Percentiles rank a stretch among this genome's conserved stretches.
Conservation (phyloP, 2,888 invertebrate species). For the Melanargia galathea region DNA sequence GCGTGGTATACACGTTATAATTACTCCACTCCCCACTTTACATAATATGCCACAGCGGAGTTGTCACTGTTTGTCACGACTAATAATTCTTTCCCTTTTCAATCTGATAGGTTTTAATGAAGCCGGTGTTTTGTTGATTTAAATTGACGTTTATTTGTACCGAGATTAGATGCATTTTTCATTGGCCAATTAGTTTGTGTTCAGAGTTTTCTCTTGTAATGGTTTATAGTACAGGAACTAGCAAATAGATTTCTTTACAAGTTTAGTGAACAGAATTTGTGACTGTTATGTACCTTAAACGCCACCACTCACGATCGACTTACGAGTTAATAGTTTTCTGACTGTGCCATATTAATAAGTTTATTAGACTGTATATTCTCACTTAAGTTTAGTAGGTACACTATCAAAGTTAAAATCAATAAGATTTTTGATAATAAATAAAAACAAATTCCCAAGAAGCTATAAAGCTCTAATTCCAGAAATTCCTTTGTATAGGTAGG, state of each 20-base stretch:
- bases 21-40: slow-evolving; percentile 26
- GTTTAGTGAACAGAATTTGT: neutral
- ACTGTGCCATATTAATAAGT: no score
- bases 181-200: slow-evolving; percentile 21
- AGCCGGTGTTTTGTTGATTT: slow-evolving; percentile 3
- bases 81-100: slow-evolving; percentile 22
- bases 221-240: slow-evolving; percentile 11
- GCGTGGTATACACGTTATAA: slow-evolving; percentile 9
- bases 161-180: slow-evolving; percentile 15
- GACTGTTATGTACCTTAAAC: no score
- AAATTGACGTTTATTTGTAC: slow-evolving; percentile 18
- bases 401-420: no score
- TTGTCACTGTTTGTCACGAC: slow-evolving; percentile 23
- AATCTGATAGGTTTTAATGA: slow-evolving; percentile 21
- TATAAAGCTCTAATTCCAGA: no score
- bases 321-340: no score
- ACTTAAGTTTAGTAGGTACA: no score
- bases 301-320: neutral
- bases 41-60: slow-evolving; percentile 13
- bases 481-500: no score
- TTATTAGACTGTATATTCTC: no score
- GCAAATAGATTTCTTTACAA: neutral
- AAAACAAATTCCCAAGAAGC: no score
- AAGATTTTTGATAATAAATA: no score
- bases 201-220: slow-evolving; percentile 13